Conservation (phyloP, 2,113 vertebrate genomes). For the Anarrhichthys ocellatus region DNA sequence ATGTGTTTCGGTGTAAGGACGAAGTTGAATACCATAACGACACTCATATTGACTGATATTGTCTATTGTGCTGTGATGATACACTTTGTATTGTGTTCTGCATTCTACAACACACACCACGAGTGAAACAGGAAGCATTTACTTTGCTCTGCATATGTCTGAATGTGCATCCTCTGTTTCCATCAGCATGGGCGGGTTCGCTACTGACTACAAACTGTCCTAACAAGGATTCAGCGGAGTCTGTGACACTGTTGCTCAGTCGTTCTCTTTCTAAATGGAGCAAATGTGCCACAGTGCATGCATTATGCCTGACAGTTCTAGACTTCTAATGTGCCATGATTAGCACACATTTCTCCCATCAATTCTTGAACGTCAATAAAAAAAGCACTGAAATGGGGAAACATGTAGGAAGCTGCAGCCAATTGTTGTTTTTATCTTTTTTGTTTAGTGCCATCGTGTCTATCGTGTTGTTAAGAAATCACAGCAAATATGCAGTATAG, state of each 20-base stretch:
- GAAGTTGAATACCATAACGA: slow-evolving; percentile 9
- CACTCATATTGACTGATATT: not conserved
- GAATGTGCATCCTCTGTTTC: slow-evolving; percentile 8
- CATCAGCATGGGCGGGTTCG: not conserved
- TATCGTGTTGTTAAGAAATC: not conserved
- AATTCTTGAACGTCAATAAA: slow-evolving; percentile 23
- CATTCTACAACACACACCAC: not conserved
- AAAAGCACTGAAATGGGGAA: slow-evolving; percentile 19
- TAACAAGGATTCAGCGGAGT: not conserved
- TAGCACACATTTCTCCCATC: slow-evolving; percentile 35
- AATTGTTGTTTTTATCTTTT: not conserved
- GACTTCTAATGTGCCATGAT: slow-evolving; percentile 14
- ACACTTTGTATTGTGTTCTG: not conserved
- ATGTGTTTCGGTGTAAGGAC: not conserved
- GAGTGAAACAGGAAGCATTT: not conserved
- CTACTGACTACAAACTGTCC: slow-evolving; percentile 12
- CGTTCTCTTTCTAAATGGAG: slow-evolving; percentile 24
- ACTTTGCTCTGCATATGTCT: not conserved
- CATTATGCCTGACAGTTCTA: slow-evolving; percentile 4
- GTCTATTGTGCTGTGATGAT: not conserved
- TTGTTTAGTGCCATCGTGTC: not conserved
- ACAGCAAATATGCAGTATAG: not conserved
- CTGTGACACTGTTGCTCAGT: slow-evolving; percentile 11
- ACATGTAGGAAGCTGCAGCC: not conserved
- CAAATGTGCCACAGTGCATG: slow-evolving; percentile 5